Evolutionary conservation across 2,797 vertebrate genomes (phyloP), one percentile per base, ranked within the genome.

Genomic region (Pelochelys cantorii): DNA sequence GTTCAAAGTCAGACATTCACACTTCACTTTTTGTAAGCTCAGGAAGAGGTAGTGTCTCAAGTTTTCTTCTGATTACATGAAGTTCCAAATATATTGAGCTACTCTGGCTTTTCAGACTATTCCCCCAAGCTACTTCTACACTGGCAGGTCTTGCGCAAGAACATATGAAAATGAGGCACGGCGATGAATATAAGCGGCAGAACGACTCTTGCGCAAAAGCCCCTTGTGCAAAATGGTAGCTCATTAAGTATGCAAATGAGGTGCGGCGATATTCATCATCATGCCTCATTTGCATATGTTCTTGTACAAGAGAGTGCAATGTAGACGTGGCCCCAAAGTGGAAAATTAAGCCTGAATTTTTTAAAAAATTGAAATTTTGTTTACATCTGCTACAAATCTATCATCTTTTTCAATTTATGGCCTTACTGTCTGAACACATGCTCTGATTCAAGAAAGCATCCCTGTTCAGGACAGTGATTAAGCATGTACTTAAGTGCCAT

Each of bases 1-100:
- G 55, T 86, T 92, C 83, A 87, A 90, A 92, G 91, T 94, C 83
- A 94, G 88, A 95, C 3, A 1, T 91, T 93, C 95, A 82, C 83
- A 93, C 65, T 93, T 92, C 48, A 68, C 20, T 29, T 83, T 86
- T 29, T 78, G 78, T 84, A 94, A 87, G 12, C 88, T 95, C 56
- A 68, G 87, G 56, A 95, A 86, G 89, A 91, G 81, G 17, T 56
- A 57, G 91, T 14, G 6, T 27, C n/a, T 95, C 22, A 2, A 86
- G 75, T 27, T 15, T 60, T 74, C 37, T 75, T 83, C 55, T 11
- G 0, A 7, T 42, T 81, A 2, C 81, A 10, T 84, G 11, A 12
- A 65, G 18, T 89, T 94, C 37, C 14, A 89, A n/a, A 87, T 52
- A 85, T 85, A 90, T 88, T 62, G n/a, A 83, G 84, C 9, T 79